Percentiles rank a stretch among this genome's conserved stretches.
These are phyloP conservation scores for Acanthosoma haemorrhoidale DNA, from an alignment of 2,888 invertebrate genomes.

Conservation along the genomic window DNA sequence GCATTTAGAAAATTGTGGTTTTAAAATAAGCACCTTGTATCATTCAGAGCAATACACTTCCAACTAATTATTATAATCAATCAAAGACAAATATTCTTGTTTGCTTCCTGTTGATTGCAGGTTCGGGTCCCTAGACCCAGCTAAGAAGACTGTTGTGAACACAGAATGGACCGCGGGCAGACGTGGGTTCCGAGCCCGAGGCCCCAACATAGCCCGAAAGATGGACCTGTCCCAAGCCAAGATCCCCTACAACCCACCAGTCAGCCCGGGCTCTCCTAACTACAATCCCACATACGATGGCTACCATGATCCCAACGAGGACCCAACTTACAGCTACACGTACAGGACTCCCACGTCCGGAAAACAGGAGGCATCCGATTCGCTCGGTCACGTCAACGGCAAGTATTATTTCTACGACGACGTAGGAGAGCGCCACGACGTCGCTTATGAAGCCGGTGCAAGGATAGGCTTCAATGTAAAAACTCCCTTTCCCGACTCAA, in stretches of 20 bases:
- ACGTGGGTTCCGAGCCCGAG: conserved; percentile 70
- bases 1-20: not conserved
- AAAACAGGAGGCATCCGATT: conserved; percentile 61
- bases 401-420: conserved; percentile 66
- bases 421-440: conserved; percentile 67
- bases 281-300: conserved; percentile 60
- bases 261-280: conserved; percentile 42
- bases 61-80: too few species aligned
- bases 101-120: conserved; percentile 36
- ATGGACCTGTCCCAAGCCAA: conserved; percentile 56
- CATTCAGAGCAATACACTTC: not conserved
- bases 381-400: conserved; percentile 59
- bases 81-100: not conserved
- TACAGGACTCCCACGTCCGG: conserved; percentile 63
- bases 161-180: conserved; percentile 71
- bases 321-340: conserved; percentile 67
- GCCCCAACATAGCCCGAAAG: conserved; percentile 67
- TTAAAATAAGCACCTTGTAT: not conserved
- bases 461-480: conserved; percentile 71
- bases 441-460: conserved; percentile 68
- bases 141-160: conserved; percentile 61
- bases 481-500: conserved; percentile 62
- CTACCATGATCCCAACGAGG: conserved; percentile 68
- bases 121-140: conserved; percentile 63
- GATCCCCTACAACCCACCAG: conserved; percentile 43